phyloP scores from a whole-genome alignment of 2,113 vertebrate species.

The Bubo scandiacus region DNA sequence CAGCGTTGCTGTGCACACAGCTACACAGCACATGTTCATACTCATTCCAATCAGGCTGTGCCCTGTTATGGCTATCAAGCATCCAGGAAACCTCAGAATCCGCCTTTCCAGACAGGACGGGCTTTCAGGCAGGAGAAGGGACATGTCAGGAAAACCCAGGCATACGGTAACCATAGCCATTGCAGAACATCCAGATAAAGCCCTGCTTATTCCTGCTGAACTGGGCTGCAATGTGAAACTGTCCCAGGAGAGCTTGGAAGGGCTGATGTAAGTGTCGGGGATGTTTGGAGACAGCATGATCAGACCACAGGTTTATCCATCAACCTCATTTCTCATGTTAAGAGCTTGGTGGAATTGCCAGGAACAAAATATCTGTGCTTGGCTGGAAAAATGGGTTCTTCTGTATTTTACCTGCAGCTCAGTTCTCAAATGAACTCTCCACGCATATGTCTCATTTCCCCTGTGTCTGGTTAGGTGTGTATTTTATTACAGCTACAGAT shows the following conservation, averaged over 20 bases:
- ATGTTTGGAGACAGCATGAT: constrained; percentile 39
- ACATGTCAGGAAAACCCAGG: constrained; percentile 9
- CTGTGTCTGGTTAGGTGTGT: not conserved
- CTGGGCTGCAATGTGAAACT: not conserved
- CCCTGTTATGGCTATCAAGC: not conserved
- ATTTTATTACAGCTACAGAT: not conserved
- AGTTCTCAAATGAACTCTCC: not conserved
- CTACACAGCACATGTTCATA: not conserved
- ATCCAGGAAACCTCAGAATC: not conserved
- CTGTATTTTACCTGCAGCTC: constrained; percentile 33
- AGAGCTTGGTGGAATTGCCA: constrained; percentile 23
- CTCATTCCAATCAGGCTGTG: not conserved
- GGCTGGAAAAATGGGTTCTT: constrained; percentile 8
- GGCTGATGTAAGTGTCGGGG: constrained; percentile 63
- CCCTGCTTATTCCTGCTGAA: constrained; percentile 7
- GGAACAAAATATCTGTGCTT: constrained; percentile 7
- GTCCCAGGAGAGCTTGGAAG: constrained; percentile 30
- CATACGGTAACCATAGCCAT: not conserved
- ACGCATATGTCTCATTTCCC: not conserved
- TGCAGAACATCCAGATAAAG: constrained; percentile 44
- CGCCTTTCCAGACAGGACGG: not conserved
- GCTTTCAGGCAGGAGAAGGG: constrained; percentile 8
- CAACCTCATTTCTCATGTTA: constrained; percentile 38
- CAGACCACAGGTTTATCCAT: constrained; percentile 56
- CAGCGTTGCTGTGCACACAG: not conserved